Evolutionary conservation across 23 tunicate species (phyloP).

Genomic region (Ascidia mentula): DNA sequence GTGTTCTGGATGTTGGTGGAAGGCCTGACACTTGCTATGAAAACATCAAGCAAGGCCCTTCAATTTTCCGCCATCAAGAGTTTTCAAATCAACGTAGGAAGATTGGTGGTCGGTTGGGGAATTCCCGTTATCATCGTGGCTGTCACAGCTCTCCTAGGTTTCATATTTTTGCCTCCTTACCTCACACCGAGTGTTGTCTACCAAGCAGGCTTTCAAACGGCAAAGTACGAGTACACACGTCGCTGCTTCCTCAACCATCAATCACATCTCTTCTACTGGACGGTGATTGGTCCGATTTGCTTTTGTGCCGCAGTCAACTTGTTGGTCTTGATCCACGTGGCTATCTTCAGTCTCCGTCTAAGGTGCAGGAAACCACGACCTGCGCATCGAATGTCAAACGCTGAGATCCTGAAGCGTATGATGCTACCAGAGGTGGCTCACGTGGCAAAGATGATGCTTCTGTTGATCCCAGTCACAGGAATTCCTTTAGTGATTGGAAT

Average conservation of each 20-base stretch:
- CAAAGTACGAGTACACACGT: not conserved
- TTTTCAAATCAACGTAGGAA: not conserved
- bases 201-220: not conserved
- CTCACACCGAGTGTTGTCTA: not conserved
- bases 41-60: constrained; percentile 6
- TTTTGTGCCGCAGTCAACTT: not conserved
- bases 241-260: not conserved
- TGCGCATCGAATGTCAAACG: not conserved
- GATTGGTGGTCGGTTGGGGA: not conserved
- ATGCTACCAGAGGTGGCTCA: not conserved
- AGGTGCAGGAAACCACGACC: not conserved
- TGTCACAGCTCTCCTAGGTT: not conserved
- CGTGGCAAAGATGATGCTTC: not conserved
- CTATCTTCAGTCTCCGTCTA: not conserved
- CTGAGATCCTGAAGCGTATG: not conserved
- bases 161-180: not conserved
- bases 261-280: not conserved
- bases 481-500: not conserved
- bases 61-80: not conserved
- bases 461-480: not conserved
- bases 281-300: not conserved
- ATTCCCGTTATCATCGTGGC: not conserved
- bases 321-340: not conserved
- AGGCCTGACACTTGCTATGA: constrained; percentile 14
- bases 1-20: constrained; percentile 16